Percentiles rank a stretch among this genome's conserved stretches.
Conservation (phyloP, 1,140 invertebrate genomes). For the Drosophila navojoa region DNA sequence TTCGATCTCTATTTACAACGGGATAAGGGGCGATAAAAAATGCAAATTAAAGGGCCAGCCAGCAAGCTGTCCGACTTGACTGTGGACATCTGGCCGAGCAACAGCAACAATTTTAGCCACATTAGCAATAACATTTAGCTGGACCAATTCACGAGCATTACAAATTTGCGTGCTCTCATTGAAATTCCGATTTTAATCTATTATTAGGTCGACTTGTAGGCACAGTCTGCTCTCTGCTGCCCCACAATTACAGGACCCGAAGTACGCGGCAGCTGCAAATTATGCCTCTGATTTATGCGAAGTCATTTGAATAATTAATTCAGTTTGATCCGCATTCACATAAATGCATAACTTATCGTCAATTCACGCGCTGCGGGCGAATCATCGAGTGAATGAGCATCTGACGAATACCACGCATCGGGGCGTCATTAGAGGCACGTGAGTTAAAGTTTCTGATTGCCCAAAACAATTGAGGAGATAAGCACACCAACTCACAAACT, state of each 20-base stretch:
- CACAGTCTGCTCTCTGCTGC: slow-evolving; percentile 2
- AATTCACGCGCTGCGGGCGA: background rate
- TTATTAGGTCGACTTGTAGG: slow-evolving; percentile 17
- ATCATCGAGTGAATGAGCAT: slow-evolving; percentile 1
- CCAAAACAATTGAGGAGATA: background rate
- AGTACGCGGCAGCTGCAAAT: background rate
- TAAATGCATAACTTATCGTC: background rate
- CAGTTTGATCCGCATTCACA: slow-evolving; percentile 10
- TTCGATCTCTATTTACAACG: no score
- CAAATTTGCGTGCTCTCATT: slow-evolving; percentile 22
- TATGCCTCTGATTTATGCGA: slow-evolving; percentile 62
- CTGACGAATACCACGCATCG: slow-evolving; percentile 2
- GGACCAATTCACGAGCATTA: slow-evolving; percentile 10
- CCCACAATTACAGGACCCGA: slow-evolving; percentile 21
- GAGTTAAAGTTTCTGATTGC: slow-evolving; percentile 1
- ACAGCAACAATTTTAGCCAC: slow-evolving; percentile 4
- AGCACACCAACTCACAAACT: background rate
- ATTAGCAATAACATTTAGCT: slow-evolving; percentile 22
- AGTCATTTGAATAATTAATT: slow-evolving; percentile 60
- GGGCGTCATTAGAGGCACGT: slow-evolving; percentile 7
- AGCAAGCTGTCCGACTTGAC: slow-evolving; percentile 25
- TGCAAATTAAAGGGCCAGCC: slow-evolving; percentile 63
- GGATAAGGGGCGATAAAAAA: slow-evolving; percentile 20
- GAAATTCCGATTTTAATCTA: slow-evolving; percentile 54
- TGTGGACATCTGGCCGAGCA: slow-evolving; percentile 3